A percentile compares a stretch with the other conserved stretches of the same genome.
Evolutionary conservation across 2,113 vertebrate species (phyloP).

Genomic region (Capreolus pygargus): DNA sequence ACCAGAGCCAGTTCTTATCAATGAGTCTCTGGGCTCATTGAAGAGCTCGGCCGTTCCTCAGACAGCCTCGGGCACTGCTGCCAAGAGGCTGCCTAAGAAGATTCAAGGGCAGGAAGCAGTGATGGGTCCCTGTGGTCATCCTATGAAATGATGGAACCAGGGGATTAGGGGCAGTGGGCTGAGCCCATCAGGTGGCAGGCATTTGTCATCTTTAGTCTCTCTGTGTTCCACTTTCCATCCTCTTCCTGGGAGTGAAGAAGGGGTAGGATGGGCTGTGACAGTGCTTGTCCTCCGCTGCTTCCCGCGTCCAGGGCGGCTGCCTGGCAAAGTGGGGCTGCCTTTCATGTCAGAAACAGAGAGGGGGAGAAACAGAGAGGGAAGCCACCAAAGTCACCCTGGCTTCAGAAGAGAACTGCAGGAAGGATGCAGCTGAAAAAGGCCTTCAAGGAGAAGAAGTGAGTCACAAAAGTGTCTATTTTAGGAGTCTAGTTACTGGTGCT

Average conservation of each 20-base stretch:
- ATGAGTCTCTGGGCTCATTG: neutral
- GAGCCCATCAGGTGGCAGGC: neutral
- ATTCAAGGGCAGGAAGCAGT: neutral
- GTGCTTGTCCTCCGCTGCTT: neutral
- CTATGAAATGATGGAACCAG: neutral
- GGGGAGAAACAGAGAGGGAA: neutral
- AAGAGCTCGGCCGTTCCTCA: neutral
- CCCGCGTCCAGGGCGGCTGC: neutral
- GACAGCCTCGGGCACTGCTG: neutral
- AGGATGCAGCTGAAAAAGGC: neutral
- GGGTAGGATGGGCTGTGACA: neutral
- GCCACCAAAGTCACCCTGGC: slow-evolving; percentile 32
- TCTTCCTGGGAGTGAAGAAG: slow-evolving; percentile 1
- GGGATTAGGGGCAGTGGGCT: neutral
- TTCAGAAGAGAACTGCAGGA: slow-evolving; percentile 48
- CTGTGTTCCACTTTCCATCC: slow-evolving; percentile 7
- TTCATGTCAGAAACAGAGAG: slow-evolving; percentile 24
- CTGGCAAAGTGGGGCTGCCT: slow-evolving; percentile 3
- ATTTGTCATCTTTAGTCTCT: slow-evolving; percentile 8
- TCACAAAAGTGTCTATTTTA: slow-evolving; percentile 38
- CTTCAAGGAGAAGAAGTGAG: slow-evolving; percentile 6
- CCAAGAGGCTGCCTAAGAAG: neutral
- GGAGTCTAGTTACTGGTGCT: slow-evolving; percentile 8
- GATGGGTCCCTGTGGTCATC: neutral
- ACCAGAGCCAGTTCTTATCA: neutral